These are phyloP conservation scores for Desoria tigrina DNA, from an alignment of 2,888 invertebrate genomes.

Conservation along the genomic window DNA sequence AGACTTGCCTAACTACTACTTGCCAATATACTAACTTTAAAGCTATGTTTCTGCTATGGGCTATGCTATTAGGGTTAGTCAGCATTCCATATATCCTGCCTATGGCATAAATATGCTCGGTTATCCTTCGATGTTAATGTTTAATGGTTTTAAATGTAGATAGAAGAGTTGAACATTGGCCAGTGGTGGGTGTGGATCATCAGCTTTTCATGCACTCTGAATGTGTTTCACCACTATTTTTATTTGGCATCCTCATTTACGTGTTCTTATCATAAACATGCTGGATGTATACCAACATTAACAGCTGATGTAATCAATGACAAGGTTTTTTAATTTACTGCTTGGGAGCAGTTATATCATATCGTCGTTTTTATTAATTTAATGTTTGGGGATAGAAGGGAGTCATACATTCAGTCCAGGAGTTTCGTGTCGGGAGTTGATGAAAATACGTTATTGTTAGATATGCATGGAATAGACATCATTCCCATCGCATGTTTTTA, in stretches of 20 bases:
- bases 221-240: not conserved
- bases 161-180: not conserved
- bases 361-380: too few species aligned
- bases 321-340: too few species aligned
- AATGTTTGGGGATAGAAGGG: too few species aligned
- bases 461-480: too few species aligned
- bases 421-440: too few species aligned
- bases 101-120: not conserved
- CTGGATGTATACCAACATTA: too few species aligned
- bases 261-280: too few species aligned
- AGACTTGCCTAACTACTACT: not conserved
- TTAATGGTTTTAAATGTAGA: not conserved
- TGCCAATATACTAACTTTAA: not conserved
- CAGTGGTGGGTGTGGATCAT: constrained; percentile 12
- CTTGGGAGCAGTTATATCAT: too few species aligned
- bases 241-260: too few species aligned
- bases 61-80: not conserved
- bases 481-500: too few species aligned
- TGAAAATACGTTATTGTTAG: too few species aligned
- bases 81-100: not conserved
- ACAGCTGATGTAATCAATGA: constrained; percentile 7
- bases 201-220: constrained; percentile 1
- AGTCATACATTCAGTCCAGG: too few species aligned
- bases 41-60: not conserved
- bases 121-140: not conserved